Evolutionary conservation across 2,888 invertebrate genomes (phyloP).

Genomic region (Acanthosepion esculentum): DNA sequence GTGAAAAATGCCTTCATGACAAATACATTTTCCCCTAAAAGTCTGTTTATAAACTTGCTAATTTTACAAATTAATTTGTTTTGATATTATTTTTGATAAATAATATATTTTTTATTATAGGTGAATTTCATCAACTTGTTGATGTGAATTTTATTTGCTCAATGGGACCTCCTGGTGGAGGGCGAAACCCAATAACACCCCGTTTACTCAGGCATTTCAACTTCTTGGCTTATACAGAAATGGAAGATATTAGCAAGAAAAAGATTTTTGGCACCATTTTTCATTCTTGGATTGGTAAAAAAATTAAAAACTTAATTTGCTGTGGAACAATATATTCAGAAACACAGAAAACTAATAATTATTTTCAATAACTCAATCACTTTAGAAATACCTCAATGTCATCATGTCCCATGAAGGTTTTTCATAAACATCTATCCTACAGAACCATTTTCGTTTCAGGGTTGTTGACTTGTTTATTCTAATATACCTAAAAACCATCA

Average conservation of each 20-base stretch:
- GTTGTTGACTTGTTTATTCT: too few relatives aligned
- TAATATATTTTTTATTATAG: constrained; percentile 56
- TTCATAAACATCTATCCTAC: too few relatives aligned
- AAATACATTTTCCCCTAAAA: too few relatives aligned
- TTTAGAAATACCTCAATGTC: too few relatives aligned
- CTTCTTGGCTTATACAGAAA: constrained; percentile 85
- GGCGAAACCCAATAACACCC: constrained; percentile 85
- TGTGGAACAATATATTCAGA: neutral
- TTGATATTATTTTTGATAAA: too few relatives aligned
- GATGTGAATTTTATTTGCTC: constrained; percentile 84
- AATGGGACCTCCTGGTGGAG: constrained; percentile 88
- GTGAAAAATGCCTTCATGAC: too few relatives aligned
- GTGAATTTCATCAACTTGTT: constrained; percentile 81
- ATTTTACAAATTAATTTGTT: too few relatives aligned
- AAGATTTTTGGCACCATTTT: constrained; percentile 84
- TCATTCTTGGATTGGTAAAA: constrained; percentile 79
- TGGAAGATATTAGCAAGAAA: constrained; percentile 83
- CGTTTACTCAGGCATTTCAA: constrained; percentile 85
- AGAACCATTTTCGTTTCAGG: too few relatives aligned
- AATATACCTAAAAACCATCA: too few relatives aligned
- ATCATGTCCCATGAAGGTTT: too few relatives aligned
- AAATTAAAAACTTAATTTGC: neutral
- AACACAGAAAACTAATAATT: neutral
- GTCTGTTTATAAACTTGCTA: too few relatives aligned
- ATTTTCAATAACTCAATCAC: neutral